Percentiles rank a stretch among this genome's conserved stretches.
Evolutionary conservation across 1,140 invertebrate genomes (phyloP).

Genomic region (Cyclargus thomasi): DNA sequence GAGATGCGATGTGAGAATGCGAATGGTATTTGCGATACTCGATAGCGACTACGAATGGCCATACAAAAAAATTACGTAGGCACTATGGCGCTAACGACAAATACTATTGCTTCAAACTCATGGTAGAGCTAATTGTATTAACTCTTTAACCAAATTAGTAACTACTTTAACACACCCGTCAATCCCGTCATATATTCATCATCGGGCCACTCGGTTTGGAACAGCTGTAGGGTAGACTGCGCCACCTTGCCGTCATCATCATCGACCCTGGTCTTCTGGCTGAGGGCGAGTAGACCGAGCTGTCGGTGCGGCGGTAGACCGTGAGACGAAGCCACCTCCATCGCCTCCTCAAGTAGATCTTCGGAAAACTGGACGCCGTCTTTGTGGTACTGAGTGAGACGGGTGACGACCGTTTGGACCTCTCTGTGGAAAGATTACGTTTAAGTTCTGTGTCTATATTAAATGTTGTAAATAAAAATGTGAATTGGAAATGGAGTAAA

Average conservation of each 20-base stretch:
- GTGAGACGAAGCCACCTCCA: slow-evolving; percentile 27
- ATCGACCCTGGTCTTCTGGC: slow-evolving; percentile 24
- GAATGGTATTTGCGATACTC: no score
- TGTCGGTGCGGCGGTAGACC: slow-evolving; percentile 43
- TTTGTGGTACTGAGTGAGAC: slow-evolving; percentile 48
- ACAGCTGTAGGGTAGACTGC: slow-evolving; percentile 37
- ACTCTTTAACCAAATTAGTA: no score
- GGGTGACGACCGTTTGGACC: slow-evolving; percentile 35
- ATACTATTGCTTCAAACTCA: no score
- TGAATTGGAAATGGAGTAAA: no score
- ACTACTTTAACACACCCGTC: slow-evolving; percentile 34
- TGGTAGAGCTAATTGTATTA: no score
- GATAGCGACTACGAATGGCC: no score
- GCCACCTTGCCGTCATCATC: slow-evolving; percentile 36
- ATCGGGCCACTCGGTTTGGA: slow-evolving; percentile 40
- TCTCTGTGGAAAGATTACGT: slow-evolving; percentile 29
- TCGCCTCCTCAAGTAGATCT: slow-evolving; percentile 32
- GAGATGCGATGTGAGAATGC: no score
- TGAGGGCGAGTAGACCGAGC: slow-evolving; percentile 41
- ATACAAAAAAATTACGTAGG: no score
- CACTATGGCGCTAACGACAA: no score
- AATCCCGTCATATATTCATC: slow-evolving; percentile 28
- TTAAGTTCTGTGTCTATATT: no score
- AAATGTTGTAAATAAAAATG: no score
- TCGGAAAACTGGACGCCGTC: slow-evolving; percentile 44